These are phyloP conservation scores for Pyrrhia umbra DNA, from an alignment of 2,888 invertebrate genomes.

Conservation along the genomic window DNA sequence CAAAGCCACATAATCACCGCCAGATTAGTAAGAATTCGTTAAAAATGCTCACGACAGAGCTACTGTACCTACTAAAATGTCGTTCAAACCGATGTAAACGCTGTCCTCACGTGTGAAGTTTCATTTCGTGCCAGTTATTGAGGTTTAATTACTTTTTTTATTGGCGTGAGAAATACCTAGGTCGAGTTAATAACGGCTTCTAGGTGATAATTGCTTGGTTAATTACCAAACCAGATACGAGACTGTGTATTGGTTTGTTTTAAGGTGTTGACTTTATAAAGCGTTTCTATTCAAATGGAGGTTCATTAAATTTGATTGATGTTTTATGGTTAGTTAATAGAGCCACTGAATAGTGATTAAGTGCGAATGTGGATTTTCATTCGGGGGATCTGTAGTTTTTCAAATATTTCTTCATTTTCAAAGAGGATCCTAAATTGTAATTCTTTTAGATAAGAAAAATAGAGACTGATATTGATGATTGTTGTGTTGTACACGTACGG, in stretches of 20 bases:
- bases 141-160: constrained; percentile 65
- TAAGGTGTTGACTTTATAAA: constrained; percentile 62
- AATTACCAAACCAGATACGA: constrained; percentile 61
- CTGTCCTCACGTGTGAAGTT: constrained; percentile 43
- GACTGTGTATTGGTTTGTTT: constrained; percentile 47
- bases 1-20: constrained; percentile 42
- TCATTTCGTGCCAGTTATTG: constrained; percentile 61
- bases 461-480: constrained; percentile 28
- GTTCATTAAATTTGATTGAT: constrained; percentile 61
- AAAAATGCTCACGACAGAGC: constrained; percentile 34
- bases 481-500: constrained; percentile 56
- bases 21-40: constrained; percentile 48
- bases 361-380: constrained; percentile 27
- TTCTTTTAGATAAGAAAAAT: not conserved
- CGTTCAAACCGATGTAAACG: constrained; percentile 37
- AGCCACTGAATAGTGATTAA: constrained; percentile 38
- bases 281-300: constrained; percentile 47
- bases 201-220: constrained; percentile 68
- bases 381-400: constrained; percentile 21
- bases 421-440: not conserved
- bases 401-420: not conserved
- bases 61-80: constrained; percentile 31
- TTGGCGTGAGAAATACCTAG: constrained; percentile 68
- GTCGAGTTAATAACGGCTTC: constrained; percentile 63
- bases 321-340: constrained; percentile 44